A percentile compares a stretch with the other conserved stretches of the same genome.
These are phyloP conservation scores for Hyles euphorbiae DNA, from an alignment of 1,140 invertebrate species.

Conservation along the genomic window DNA sequence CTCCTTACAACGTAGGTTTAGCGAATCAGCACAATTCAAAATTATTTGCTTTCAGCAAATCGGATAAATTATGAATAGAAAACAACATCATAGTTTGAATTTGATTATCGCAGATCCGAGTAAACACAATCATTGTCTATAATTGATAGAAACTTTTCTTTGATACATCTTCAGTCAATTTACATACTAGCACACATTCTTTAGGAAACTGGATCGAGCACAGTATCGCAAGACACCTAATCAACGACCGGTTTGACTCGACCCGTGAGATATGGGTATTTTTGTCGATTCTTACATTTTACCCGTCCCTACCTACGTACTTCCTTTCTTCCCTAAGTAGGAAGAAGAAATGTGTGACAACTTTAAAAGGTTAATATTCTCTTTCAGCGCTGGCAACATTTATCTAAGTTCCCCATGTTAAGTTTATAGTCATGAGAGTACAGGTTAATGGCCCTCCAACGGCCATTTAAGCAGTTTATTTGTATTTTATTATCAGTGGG, in stretches of 20 bases:
- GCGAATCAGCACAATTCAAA: no score
- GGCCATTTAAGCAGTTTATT: constrained; percentile 22
- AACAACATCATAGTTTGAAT: no score
- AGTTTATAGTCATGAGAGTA: constrained; percentile 24
- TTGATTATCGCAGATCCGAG: no score
- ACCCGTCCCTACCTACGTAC: background rate
- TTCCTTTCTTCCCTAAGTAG: no score
- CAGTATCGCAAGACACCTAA: constrained; percentile 7
- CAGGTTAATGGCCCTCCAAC: constrained; percentile 35
- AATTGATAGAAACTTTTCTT: no score
- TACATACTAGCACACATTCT: background rate
- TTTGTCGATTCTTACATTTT: constrained; percentile 4
- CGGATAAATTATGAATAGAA: no score
- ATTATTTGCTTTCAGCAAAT: no score
- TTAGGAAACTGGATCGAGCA: constrained; percentile 2
- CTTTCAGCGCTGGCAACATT: background rate
- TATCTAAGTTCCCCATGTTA: constrained; percentile 10
- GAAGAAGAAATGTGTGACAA: background rate
- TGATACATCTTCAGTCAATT: background rate
- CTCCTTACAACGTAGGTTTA: no score
- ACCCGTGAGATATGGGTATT: constrained; percentile 5
- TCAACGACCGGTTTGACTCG: constrained; percentile 8
- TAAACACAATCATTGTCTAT: no score
- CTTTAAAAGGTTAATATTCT: background rate
- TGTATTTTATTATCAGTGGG: constrained; percentile 31